Percentiles rank a stretch among this genome's conserved stretches.
Conservation (phyloP, 2,888 invertebrate genomes). For the Halictus quadricinctus region DNA sequence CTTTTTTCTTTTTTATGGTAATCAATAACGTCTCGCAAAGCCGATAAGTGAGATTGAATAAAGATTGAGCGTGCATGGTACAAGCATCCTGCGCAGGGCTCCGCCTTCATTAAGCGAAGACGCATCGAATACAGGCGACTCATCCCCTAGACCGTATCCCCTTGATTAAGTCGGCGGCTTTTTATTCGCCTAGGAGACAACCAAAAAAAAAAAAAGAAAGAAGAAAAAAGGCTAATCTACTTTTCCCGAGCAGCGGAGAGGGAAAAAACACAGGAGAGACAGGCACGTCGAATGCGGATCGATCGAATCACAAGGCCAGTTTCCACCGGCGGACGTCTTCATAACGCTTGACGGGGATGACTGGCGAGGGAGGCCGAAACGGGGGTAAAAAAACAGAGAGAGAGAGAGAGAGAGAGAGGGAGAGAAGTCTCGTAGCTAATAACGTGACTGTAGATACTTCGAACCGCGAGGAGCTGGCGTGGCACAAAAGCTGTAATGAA, state of each 20-base stretch:
- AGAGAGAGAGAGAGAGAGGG: not conserved
- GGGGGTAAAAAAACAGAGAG: constrained; percentile 4
- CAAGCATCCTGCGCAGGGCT: not conserved
- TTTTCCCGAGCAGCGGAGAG: not conserved
- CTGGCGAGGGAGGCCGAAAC: constrained; percentile 22
- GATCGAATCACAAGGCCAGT: constrained; percentile 13
- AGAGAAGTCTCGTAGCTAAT: constrained; percentile 66
- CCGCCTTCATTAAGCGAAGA: constrained; percentile 5
- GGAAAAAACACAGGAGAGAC: not conserved
- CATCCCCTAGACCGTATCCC: not conserved
- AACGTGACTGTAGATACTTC: constrained; percentile 48
- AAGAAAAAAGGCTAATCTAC: not conserved
- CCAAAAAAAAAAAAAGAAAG: not conserved
- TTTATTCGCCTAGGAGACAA: not conserved
- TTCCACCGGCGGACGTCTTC: constrained; percentile 38
- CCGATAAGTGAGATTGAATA: constrained; percentile 10
- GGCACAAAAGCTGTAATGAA: constrained; percentile 71
- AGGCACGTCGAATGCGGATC: constrained; percentile 6
- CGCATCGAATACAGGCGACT: not conserved
- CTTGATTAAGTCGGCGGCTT: constrained; percentile 29
- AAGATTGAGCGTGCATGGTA: not conserved
- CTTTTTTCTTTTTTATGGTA: not conserved
- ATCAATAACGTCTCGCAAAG: constrained; percentile 14
- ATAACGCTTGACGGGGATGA: constrained; percentile 47
- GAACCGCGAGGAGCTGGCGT: constrained; percentile 33